Base-by-base conservation (phyloP, 2,797 vertebrate genomes). In the Pipistrellus kuhlii region DNA sequence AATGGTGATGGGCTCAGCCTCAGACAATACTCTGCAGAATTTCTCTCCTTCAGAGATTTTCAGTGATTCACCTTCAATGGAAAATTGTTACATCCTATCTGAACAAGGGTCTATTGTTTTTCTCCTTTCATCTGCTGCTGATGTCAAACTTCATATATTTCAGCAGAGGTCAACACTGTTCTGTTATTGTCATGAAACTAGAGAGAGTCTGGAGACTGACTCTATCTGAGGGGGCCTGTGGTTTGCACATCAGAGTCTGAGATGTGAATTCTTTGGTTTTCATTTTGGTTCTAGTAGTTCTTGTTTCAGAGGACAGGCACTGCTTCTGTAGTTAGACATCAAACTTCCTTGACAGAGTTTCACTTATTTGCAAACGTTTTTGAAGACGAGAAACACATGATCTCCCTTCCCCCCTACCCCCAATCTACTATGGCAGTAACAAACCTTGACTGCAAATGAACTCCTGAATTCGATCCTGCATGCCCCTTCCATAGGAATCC, bases 1-100 rank as follows among this genome's bases (percentile, higher is more conserved):
- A 94, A 82, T 12, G 94, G 80, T 85, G 80, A 94, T 92, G 35
- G 38, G 76, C 80, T 97, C 41, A 2, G 17, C 59, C 93, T 92
- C 85, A 95, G 73, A 96, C 27, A 38, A n/a, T 66, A 57, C 78
- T 88, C 83, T 83, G 87, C 94, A 81, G 73, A 96, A 10, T 73
- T 96, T 95, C 44, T 92, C 30, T 96, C 89, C 89, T 80, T 25
- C 32, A 83, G 92, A 97, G 91, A 89, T 73, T 93, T 96, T 95
- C 81, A 96, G 51, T 32, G 57, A 94, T 95, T 97, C 46, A 94
- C 96, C 86, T 94, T 73, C 38, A 96, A 91, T n/a, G 88, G 82
- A 95, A 91, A 96, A 97, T 91, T 5, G 3, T 35, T 90, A 41
- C 81, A 81, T 92, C 85, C 87, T 92, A 0, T 82, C 57, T 93